A percentile compares a stretch with the other conserved stretches of the same genome.
Conservation (phyloP, 2,113 vertebrate species). For the Lates calcarifer region DNA sequence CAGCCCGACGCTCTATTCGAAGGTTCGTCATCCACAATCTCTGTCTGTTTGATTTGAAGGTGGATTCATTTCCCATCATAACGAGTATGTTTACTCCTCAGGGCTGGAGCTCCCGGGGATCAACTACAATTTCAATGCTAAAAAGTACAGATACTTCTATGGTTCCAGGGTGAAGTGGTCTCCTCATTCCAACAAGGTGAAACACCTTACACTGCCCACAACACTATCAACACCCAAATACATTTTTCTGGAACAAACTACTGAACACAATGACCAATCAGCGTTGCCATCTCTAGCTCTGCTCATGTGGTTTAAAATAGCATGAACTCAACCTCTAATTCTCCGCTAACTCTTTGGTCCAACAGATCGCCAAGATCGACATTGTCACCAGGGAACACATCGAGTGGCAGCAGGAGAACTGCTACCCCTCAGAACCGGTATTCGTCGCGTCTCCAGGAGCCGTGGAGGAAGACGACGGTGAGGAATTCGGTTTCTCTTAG, state of each 20-base stretch:
- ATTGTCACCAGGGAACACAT: conserved; percentile 81
- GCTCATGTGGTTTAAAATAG: neutral
- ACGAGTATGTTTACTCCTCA: conserved; percentile 55
- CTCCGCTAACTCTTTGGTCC: neutral
- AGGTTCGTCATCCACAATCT: conserved; percentile 79
- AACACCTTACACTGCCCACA: too few species aligned
- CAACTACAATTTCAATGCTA: conserved; percentile 91
- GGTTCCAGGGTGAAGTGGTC: conserved; percentile 87
- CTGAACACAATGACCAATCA: too few species aligned
- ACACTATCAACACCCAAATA: neutral
- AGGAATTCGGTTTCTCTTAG: neutral
- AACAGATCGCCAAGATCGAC: conserved; percentile 91
- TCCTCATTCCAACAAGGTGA: conserved; percentile 90
- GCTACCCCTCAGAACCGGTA: conserved; percentile 91
- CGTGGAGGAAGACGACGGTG: conserved; percentile 92
- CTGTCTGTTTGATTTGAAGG: fast-evolving
- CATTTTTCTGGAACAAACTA: neutral
- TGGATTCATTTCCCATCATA: neutral
- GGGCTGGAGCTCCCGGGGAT: conserved; percentile 94
- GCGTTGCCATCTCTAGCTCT: too few species aligned
- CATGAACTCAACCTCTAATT: neutral
- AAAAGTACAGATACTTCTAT: conserved; percentile 90
- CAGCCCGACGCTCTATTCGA: conserved; percentile 85
- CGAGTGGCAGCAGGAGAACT: conserved; percentile 86
- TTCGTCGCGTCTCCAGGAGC: conserved; percentile 89